These are phyloP conservation scores for Vireo altiloquus DNA, from an alignment of 2,113 vertebrate species.

Conservation along the genomic window DNA sequence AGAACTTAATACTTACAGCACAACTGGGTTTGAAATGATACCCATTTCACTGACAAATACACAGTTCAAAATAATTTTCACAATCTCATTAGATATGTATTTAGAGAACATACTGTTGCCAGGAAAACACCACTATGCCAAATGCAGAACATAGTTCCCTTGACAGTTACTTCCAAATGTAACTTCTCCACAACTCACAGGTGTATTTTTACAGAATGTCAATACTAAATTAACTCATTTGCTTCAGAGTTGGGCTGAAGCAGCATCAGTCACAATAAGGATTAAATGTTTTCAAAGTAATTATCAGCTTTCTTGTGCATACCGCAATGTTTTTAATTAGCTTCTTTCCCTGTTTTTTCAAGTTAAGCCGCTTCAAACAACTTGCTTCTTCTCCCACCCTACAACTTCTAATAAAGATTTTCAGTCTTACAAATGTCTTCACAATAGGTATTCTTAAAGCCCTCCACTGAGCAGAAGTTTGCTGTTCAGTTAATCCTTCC, in stretches of 20 bases:
- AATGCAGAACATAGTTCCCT: neutral
- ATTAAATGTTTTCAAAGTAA: neutral
- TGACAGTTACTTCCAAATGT: neutral
- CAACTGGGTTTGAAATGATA: neutral
- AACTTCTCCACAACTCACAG: neutral
- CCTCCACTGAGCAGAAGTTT: neutral
- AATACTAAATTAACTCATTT: neutral
- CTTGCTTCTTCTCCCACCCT: neutral
- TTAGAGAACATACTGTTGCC: neutral
- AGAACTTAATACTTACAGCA: neutral
- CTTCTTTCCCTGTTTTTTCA: neutral
- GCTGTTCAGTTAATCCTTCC: neutral
- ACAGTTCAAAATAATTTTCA: neutral
- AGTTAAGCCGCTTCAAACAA: neutral
- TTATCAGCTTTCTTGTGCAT: neutral
- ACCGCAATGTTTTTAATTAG: neutral
- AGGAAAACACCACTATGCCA: neutral
- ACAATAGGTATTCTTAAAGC: neutral
- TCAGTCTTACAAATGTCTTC: neutral
- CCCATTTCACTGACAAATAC: neutral
- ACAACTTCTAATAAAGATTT: neutral
- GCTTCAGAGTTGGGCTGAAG: neutral
- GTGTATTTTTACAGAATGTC: neutral
- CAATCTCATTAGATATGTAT: neutral
- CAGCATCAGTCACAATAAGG: neutral